Evolutionary conservation across 2,113 vertebrate species (phyloP).

Genomic region (Hirundichthys speculiger): DNA sequence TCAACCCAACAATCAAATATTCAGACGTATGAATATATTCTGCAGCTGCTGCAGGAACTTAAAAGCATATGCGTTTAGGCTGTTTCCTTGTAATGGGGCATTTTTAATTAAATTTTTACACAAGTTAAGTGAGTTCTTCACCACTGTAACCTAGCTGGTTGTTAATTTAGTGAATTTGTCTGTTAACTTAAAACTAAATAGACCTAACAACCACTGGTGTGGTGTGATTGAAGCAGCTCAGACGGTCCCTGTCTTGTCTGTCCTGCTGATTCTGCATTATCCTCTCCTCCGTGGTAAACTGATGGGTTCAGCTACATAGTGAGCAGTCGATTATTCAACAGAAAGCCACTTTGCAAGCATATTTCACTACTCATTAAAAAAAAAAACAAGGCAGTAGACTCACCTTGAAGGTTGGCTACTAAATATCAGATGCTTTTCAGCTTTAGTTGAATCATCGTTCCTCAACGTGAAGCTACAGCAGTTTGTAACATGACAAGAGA

Average conservation of each 20-base stretch:
- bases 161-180: too few species aligned
- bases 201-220: background rate
- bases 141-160: too few species aligned
- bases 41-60: too few species aligned
- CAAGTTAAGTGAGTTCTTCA: too few species aligned
- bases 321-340: slow-evolving; percentile 32
- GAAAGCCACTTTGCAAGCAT: slow-evolving; percentile 41
- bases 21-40: too few species aligned
- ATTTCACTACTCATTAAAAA: slow-evolving; percentile 52
- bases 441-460: slow-evolving; percentile 24
- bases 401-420: background rate
- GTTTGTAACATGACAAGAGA: slow-evolving; percentile 18
- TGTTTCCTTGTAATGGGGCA: too few species aligned
- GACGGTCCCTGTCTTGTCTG: background rate
- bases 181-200: too few species aligned
- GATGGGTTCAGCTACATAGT: slow-evolving; percentile 25
- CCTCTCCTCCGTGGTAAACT: slow-evolving; percentile 7
- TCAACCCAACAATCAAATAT: too few species aligned
- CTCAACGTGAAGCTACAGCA: slow-evolving; percentile 1
- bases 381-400: slow-evolving; percentile 15
- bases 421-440: background rate
- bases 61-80: too few species aligned
- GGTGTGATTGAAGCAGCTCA: too few species aligned
- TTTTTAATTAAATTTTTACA: too few species aligned
- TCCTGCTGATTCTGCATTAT: slow-evolving; percentile 39